phyloP scores from a whole-genome alignment of 1,140 invertebrate species.

The Manduca sexta region DNA sequence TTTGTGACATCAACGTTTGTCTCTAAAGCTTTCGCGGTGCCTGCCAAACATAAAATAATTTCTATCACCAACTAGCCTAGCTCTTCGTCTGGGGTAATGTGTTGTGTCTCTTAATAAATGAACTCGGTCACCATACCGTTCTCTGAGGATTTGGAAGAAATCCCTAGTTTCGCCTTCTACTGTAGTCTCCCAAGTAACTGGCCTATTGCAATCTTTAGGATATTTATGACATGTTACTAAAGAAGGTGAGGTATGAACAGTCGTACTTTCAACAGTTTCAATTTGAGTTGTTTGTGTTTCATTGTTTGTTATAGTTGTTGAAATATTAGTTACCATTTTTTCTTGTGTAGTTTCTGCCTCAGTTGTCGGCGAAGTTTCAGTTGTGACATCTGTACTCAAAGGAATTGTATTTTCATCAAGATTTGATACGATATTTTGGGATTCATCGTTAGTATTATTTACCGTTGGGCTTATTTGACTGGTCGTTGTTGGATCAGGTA shows the following conservation, averaged over 20 bases:
- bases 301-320: background rate
- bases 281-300: background rate
- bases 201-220: conserved; percentile 40
- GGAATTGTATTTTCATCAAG: no score
- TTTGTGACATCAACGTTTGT: no score
- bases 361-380: background rate
- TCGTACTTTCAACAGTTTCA: background rate
- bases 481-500: background rate
- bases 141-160: conserved; percentile 48
- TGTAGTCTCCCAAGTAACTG: conserved; percentile 53
- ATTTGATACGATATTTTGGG: no score
- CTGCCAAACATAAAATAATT: conserved; percentile 23
- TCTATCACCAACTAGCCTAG: background rate
- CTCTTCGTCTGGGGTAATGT: conserved; percentile 26
- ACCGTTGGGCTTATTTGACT: background rate
- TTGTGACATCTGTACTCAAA: background rate
- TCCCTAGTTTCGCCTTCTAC: conserved; percentile 51
- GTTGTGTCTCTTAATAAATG: conserved; percentile 35
- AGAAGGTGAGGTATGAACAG: background rate
- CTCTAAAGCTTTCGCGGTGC: conserved; percentile 8
- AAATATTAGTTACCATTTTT: background rate
- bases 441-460: background rate
- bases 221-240: conserved; percentile 13
- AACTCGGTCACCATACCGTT: conserved; percentile 31
- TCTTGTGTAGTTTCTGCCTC: background rate